Conservation (phyloP, 2,888 invertebrate genomes). For the Phytoseiulus persimilis region DNA sequence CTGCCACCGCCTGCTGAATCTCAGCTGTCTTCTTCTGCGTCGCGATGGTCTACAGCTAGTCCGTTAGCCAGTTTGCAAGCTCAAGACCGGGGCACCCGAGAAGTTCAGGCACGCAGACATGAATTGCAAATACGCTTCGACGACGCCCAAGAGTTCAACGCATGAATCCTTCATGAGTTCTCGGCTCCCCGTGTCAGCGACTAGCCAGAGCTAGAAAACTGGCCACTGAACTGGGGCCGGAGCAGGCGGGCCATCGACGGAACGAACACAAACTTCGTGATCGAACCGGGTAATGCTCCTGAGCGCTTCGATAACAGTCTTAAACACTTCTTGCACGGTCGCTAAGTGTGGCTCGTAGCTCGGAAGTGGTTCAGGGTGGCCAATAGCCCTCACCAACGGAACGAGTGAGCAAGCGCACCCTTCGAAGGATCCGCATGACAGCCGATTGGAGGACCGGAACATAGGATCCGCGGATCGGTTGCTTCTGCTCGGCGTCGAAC, state of each 20-base stretch:
- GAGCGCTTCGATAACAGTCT: neutral
- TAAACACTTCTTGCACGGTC: neutral
- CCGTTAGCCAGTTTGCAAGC: neutral
- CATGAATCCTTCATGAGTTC: neutral
- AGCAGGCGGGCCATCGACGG: neutral
- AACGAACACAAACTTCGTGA: neutral
- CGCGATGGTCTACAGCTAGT: neutral
- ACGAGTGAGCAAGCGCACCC: no score
- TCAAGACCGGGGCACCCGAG: neutral
- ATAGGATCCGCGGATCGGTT: no score
- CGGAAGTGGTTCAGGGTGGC: neutral
- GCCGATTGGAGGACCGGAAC: no score
- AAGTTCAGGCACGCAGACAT: neutral
- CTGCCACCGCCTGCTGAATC: neutral
- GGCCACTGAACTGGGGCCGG: neutral
- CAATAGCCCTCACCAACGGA: no score
- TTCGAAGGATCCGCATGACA: no score
- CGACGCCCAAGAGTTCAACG: neutral
- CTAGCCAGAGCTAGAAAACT: neutral
- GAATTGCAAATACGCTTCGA: neutral
- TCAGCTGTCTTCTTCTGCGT: neutral
- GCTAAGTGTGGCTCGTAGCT: neutral
- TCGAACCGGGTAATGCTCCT: neutral
- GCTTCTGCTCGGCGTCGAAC: no score
- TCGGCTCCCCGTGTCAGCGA: neutral